A percentile compares a stretch with the other conserved stretches of the same genome.
Conservation (phyloP, 92 coral and sea anemone genomes). For the Heteractis magnifica region DNA sequence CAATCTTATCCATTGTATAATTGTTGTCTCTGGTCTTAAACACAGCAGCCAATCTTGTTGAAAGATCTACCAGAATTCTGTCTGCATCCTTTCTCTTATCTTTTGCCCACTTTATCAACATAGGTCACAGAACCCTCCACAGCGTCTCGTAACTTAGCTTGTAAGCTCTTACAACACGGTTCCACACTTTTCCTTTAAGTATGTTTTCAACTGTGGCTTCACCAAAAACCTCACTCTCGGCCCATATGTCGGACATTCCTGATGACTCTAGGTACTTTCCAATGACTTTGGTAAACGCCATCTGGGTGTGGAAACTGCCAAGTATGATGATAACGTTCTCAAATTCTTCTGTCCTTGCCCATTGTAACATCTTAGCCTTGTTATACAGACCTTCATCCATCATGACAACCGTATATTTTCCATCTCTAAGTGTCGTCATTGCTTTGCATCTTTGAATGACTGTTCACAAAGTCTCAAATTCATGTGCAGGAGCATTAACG, state of each 20-base stretch:
- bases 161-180: constrained; percentile 57
- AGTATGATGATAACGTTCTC: constrained; percentile 44
- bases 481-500: constrained; percentile 55
- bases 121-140: constrained; percentile 43
- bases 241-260: constrained; percentile 51
- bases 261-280: constrained; percentile 57
- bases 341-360: constrained; percentile 39
- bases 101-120: constrained; percentile 25
- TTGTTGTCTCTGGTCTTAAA: neutral
- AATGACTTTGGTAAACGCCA: constrained; percentile 57
- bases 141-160: constrained; percentile 42
- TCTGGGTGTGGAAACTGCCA: constrained; percentile 64
- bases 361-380: constrained; percentile 51
- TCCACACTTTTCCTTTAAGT: constrained; percentile 73
- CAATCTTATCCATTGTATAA: neutral
- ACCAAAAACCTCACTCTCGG: constrained; percentile 35
- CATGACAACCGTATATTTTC: constrained; percentile 30
- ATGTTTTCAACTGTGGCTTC: constrained; percentile 57
- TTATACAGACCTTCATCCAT: constrained; percentile 46
- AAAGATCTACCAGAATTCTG: constrained; percentile 34
- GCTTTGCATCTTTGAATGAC: constrained; percentile 46
- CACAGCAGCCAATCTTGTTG: constrained; percentile 29
- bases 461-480: constrained; percentile 50
- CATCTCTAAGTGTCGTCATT: constrained; percentile 30
- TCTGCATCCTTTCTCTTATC: constrained; percentile 40